Evolutionary conservation across 2,797 vertebrate genomes (phyloP).

Genomic region (Tragopan temminckii): DNA sequence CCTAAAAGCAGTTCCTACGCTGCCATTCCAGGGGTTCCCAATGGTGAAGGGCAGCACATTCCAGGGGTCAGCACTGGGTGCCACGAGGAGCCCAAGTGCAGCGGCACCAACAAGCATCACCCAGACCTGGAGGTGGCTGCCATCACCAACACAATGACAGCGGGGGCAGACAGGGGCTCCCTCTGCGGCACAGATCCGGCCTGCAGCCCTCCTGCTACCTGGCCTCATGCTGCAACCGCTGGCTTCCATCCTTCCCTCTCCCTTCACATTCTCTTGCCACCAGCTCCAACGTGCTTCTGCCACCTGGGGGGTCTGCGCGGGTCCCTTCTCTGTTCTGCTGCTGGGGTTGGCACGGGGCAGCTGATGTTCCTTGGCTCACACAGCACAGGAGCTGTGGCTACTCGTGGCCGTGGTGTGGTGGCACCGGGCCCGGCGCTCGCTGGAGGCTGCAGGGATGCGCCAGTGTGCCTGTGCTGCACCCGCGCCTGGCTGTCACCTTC

Average conservation of each 20-base stretch:
- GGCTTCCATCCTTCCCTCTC: neutral
- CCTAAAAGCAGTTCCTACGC: accelerated
- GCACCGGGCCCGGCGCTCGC: neutral
- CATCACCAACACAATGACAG: neutral
- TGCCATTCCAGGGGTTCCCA: neutral
- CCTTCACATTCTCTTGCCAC: constrained; percentile 25
- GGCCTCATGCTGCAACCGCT: neutral
- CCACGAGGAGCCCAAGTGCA: neutral
- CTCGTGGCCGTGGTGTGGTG: accelerated
- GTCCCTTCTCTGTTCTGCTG: neutral
- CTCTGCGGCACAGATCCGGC: accelerated
- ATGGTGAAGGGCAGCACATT: neutral
- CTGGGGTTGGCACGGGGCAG: neutral
- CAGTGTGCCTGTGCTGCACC: accelerated
- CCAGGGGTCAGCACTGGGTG: neutral
- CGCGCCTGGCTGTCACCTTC: neutral
- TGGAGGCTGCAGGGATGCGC: neutral
- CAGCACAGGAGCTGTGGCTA: neutral
- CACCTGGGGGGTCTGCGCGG: neutral
- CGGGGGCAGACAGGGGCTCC: neutral
- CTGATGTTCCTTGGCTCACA: accelerated
- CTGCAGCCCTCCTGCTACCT: neutral
- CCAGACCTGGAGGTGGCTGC: accelerated
- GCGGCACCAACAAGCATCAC: neutral
- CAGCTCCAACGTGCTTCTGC: constrained; percentile 66